A percentile compares a stretch with the other conserved stretches of the same genome.
phyloP scores from a whole-genome alignment of 2,888 invertebrate genomes.

The Meandrusa payeni region DNA sequence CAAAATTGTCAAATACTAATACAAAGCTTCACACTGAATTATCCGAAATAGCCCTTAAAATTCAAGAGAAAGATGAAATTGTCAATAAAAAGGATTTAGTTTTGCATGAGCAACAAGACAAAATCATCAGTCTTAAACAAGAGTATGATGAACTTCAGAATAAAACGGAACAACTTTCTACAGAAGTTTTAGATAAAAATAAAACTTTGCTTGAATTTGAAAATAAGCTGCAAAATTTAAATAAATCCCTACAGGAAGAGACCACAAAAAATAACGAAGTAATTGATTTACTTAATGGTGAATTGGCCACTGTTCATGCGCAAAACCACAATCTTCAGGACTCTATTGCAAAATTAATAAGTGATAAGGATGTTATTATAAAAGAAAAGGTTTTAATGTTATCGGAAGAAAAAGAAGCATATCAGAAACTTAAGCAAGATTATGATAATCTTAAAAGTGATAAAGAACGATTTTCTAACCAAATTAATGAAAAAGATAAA shows the following conservation, averaged over 20 bases:
- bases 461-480: not conserved
- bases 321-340: not conserved
- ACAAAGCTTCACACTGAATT: constrained; percentile 33
- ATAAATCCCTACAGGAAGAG: constrained; percentile 8
- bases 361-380: constrained; percentile 7
- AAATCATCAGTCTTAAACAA: not conserved
- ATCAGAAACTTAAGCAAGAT: constrained; percentile 31
- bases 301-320: constrained; percentile 1
- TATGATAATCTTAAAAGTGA: constrained; percentile 1
- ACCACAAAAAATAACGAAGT: constrained; percentile 1
- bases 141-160: constrained; percentile 5
- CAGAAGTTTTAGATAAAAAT: no score
- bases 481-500: no score
- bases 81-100: constrained; percentile 37
- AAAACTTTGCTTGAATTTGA: constrained; percentile 12
- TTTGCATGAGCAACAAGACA: constrained; percentile 29
- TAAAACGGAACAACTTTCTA: constrained; percentile 3
- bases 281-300: not conserved
- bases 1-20: constrained; percentile 36
- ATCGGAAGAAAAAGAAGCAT: constrained; percentile 33
- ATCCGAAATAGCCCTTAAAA: constrained; percentile 31
- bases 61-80: constrained; percentile 40
- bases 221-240: constrained; percentile 3
- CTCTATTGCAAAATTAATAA: not conserved
- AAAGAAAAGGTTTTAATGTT: constrained; percentile 1